Conservation (phyloP, 2,888 invertebrate genomes). For the Clistopyga incitator region DNA sequence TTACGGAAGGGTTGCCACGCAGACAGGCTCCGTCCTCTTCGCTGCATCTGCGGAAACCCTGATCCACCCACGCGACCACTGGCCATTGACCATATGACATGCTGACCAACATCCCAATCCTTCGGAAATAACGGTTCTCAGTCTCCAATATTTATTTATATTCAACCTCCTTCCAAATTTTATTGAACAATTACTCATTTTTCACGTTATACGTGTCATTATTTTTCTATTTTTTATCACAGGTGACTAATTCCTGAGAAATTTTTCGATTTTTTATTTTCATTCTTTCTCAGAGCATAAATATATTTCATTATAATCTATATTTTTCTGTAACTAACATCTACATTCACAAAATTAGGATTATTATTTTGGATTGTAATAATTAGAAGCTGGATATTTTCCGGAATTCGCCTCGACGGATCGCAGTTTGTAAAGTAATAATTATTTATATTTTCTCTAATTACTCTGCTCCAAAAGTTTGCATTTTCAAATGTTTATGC, state of each 20-base stretch:
- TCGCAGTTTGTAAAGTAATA: too few relatives aligned
- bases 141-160: neutral
- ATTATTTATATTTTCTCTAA: neutral
- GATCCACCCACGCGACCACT: slow-evolving; percentile 79
- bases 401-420: too few relatives aligned
- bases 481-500: neutral
- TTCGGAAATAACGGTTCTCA: slow-evolving; percentile 73
- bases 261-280: neutral
- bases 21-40: slow-evolving; percentile 67
- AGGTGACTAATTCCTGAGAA: neutral
- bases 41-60: slow-evolving; percentile 79
- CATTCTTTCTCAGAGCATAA: neutral
- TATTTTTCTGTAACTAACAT: neutral
- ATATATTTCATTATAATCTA: neutral
- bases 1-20: slow-evolving; percentile 83
- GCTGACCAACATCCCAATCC: slow-evolving; percentile 83
- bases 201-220: neutral
- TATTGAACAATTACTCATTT: neutral
- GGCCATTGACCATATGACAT: slow-evolving; percentile 84
- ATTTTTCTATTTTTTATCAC: neutral
- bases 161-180: too few relatives aligned
- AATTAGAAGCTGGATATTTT: too few relatives aligned
- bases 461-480: neutral
- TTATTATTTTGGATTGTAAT: too few relatives aligned
- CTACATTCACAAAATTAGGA: neutral